Conservation (phyloP, 2,797 vertebrate species). For the Chaenodraco wilsoni region DNA sequence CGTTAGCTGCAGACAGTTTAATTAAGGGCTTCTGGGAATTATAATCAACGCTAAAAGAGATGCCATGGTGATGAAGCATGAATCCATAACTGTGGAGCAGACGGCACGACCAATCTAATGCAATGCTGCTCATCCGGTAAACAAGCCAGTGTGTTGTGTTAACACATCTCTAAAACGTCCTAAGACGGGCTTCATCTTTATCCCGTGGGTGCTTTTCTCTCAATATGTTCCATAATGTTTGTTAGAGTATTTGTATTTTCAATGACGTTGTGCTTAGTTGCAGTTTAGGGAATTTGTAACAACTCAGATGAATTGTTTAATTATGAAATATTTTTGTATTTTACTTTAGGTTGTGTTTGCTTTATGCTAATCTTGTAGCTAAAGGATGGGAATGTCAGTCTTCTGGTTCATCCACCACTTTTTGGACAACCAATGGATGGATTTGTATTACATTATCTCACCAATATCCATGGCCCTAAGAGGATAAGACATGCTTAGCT, state of each 20-base stretch:
- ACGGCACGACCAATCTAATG: constrained; percentile 63
- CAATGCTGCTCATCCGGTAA: constrained; percentile 68
- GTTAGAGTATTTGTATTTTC: background rate
- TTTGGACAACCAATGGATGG: too few species aligned
- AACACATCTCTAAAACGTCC: constrained; percentile 18
- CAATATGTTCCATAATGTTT: background rate
- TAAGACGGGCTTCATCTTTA: constrained; percentile 12
- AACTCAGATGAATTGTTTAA: too few species aligned
- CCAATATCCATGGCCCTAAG: too few species aligned
- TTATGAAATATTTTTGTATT: background rate
- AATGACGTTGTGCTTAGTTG: background rate
- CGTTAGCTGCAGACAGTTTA: constrained; percentile 69
- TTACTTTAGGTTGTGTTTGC: background rate
- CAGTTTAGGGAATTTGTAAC: background rate
- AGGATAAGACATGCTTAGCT: too few species aligned
- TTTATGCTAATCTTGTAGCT: too few species aligned
- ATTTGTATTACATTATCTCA: too few species aligned
- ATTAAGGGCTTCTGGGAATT: constrained; percentile 82
- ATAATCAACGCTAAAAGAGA: constrained; percentile 81
- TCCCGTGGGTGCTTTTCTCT: background rate
- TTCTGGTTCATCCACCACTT: too few species aligned
- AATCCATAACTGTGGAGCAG: constrained; percentile 76
- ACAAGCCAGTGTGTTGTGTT: constrained; percentile 40
- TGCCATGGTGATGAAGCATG: constrained; percentile 77
- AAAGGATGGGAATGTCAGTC: too few species aligned